Evolutionary conservation across 2,888 invertebrate genomes (phyloP).

Genomic region (Lamellibrachia satsuma): DNA sequence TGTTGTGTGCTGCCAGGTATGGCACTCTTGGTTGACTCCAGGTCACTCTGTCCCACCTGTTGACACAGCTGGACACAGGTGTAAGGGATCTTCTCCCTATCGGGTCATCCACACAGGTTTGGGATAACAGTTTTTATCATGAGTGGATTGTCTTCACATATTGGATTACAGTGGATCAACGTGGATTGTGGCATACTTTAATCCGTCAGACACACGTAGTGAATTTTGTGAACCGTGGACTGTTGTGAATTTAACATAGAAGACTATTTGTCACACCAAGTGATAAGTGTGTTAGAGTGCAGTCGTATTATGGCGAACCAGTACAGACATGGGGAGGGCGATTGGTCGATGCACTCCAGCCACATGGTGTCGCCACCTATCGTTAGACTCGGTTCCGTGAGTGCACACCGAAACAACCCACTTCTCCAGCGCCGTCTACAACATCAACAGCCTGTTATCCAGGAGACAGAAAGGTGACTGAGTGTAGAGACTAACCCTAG

Average conservation of each 20-base stretch:
- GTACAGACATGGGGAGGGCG: background rate
- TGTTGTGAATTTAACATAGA: too few relatives aligned
- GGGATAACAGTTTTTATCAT: background rate
- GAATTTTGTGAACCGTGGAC: background rate
- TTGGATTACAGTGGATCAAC: background rate
- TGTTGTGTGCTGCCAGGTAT: background rate
- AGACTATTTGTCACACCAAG: too few relatives aligned
- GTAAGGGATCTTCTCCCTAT: background rate
- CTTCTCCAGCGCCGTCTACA: constrained; percentile 21
- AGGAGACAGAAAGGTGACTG: background rate
- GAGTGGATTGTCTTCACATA: background rate
- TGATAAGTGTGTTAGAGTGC: background rate
- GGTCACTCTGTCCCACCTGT: background rate
- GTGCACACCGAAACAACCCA: background rate
- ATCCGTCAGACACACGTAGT: background rate
- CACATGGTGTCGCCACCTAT: background rate
- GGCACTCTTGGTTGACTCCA: background rate
- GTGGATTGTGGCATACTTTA: too few relatives aligned
- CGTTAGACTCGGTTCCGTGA: background rate
- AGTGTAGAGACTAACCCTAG: background rate
- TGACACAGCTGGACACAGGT: background rate
- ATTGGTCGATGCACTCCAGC: background rate
- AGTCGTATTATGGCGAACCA: background rate
- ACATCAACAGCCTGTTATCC: background rate
- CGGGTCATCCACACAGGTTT: background rate